Evolutionary conservation across 2,888 invertebrate species (phyloP).

Genomic region (Pimpla rufipes): DNA sequence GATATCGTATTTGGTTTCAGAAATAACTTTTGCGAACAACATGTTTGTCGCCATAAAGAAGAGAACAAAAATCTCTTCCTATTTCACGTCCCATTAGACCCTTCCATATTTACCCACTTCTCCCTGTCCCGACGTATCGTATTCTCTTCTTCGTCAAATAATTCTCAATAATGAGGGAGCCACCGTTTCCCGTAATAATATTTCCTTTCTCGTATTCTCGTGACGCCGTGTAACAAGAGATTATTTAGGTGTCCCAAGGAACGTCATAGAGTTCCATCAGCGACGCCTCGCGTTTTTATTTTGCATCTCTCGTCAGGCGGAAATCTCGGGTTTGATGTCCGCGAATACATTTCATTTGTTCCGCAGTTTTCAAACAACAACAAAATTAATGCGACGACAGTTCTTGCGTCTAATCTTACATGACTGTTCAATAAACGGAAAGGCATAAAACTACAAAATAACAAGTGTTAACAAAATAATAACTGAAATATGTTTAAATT

Average conservation of each 20-base stretch:
- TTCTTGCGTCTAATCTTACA: no score
- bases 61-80: not conserved
- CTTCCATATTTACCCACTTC: conserved; percentile 54
- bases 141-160: conserved; percentile 41
- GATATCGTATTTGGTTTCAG: conserved; percentile 6
- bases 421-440: no score
- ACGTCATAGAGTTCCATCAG: conserved; percentile 47
- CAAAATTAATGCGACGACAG: no score
- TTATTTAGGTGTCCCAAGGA: conserved; percentile 46
- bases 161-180: conserved; percentile 45
- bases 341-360: not conserved
- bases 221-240: not conserved
- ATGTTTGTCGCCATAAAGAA: conserved; percentile 8
- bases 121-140: conserved; percentile 27
- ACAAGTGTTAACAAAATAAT: no score
- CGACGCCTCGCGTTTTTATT: conserved; percentile 2
- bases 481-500: no score
- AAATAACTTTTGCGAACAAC: not conserved
- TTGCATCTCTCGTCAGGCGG: not conserved
- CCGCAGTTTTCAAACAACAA: no score
- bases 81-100: conserved; percentile 50
- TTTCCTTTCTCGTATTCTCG: conserved; percentile 14
- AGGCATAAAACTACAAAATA: no score
- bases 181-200: conserved; percentile 18
- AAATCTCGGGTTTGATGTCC: not conserved